Conservation (phyloP, 2,797 vertebrate genomes). For the Nasua narica region DNA sequence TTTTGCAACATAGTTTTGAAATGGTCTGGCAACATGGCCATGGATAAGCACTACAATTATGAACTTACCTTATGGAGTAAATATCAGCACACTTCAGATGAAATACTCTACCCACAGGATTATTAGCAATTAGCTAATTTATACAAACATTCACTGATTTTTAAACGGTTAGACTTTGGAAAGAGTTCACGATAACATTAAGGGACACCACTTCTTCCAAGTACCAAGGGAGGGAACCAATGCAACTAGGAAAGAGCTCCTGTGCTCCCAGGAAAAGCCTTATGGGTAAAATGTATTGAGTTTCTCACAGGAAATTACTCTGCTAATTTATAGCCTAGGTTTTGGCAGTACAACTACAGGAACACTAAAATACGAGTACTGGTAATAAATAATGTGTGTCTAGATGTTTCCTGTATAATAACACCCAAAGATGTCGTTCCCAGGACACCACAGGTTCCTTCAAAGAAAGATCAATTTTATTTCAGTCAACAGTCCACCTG, state of each 20-base stretch:
- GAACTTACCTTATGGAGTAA: conserved; percentile 1
- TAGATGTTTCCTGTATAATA: not conserved
- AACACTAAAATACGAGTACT: not conserved
- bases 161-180: not conserved
- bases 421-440: not conserved
- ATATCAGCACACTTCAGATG: conserved; percentile 33
- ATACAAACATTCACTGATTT: not conserved
- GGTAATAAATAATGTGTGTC: not conserved
- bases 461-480: not conserved
- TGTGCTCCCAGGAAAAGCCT: not conserved
- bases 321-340: not conserved
- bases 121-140: not conserved
- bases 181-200: not conserved
- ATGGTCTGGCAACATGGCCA: not conserved
- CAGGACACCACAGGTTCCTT: not conserved
- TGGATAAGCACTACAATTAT: not conserved
- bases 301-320: not conserved
- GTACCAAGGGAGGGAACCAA: not conserved
- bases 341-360: not conserved
- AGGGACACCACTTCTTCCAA: not conserved
- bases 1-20: conserved; percentile 39
- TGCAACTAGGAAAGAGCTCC: not conserved
- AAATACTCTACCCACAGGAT: conserved; percentile 21
- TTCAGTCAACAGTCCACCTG: not conserved
- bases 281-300: not conserved